Conservation (phyloP, 2,797 vertebrate species). For the Ctenopoma multispine region DNA sequence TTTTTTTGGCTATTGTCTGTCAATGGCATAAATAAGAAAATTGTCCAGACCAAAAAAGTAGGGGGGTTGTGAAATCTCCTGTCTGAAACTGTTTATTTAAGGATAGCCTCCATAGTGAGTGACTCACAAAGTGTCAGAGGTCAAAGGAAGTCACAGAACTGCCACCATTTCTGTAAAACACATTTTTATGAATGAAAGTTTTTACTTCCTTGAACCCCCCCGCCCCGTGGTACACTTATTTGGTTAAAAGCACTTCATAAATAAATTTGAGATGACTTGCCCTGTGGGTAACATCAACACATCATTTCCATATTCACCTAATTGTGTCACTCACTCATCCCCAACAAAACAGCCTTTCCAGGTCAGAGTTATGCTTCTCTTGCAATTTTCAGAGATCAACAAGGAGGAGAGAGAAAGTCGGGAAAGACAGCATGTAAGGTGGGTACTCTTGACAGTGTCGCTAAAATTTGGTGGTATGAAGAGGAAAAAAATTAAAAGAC, state of each 20-base stretch:
- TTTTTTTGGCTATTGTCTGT: conserved; percentile 69
- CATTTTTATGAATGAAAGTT: conserved; percentile 26
- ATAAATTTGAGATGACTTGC: conserved; percentile 56
- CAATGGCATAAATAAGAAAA: conserved; percentile 62
- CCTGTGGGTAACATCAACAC: conserved; percentile 47
- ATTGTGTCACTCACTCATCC: conserved; percentile 75
- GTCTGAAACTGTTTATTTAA: not conserved
- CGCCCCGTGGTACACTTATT: conserved; percentile 33
- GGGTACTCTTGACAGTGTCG: conserved; percentile 57
- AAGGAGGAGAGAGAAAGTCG: conserved; percentile 14
- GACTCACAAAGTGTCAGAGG: not conserved
- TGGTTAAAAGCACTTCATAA: conserved; percentile 56
- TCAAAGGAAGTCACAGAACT: conserved; percentile 19
- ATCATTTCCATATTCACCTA: conserved; percentile 72
- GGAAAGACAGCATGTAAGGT: conserved; percentile 44
- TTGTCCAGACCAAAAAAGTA: conserved; percentile 11
- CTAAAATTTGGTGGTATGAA: conserved; percentile 64
- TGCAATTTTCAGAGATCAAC: conserved; percentile 68
- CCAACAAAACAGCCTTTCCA: conserved; percentile 68
- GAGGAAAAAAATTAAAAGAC: conserved; percentile 71
- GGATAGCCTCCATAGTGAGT: not conserved
- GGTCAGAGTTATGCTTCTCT: conserved; percentile 69
- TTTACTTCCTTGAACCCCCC: conserved; percentile 3
- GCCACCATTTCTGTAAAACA: not conserved
- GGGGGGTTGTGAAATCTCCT: not conserved